Evolutionary conservation across 2,888 invertebrate genomes (phyloP).

Genomic region (Aphidius colemani): DNA sequence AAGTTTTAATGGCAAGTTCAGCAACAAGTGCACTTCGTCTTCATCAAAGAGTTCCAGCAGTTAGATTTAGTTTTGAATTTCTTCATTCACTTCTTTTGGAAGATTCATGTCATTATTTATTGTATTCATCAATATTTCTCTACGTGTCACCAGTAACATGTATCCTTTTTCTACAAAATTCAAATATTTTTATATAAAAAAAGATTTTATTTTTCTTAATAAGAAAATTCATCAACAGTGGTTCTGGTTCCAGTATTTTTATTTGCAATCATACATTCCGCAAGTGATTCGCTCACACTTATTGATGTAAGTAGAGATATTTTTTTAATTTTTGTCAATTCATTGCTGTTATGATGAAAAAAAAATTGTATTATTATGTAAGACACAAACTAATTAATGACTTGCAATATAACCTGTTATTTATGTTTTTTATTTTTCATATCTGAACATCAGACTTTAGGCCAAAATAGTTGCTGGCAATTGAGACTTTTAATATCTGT

Average conservation of each 20-base stretch:
- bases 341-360: not conserved
- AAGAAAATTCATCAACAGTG: constrained; percentile 65
- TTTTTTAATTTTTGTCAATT: not conserved
- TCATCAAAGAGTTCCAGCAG: constrained; percentile 89
- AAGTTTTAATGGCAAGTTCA: constrained; percentile 89
- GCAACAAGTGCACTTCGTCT: constrained; percentile 93
- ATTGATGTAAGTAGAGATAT: constrained; percentile 82
- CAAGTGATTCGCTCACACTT: constrained; percentile 87
- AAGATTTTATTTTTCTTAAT: constrained; percentile 32
- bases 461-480: constrained; percentile 91
- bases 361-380: constrained; percentile 18
- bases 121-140: constrained; percentile 94
- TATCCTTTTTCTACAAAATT: constrained; percentile 69
- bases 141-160: constrained; percentile 86
- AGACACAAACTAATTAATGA: constrained; percentile 27
- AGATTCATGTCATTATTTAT: constrained; percentile 94
- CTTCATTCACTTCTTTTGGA: constrained; percentile 80
- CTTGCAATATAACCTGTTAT: constrained; percentile 24
- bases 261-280: constrained; percentile 90
- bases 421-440: constrained; percentile 26
- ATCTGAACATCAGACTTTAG: constrained; percentile 70
- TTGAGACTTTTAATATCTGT: constrained; percentile 83
- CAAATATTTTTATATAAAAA: not conserved
- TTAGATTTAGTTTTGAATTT: constrained; percentile 83
- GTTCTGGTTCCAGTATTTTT: constrained; percentile 88